Conservation (phyloP, 2,113 vertebrate species). For the Tinamus guttatus region DNA sequence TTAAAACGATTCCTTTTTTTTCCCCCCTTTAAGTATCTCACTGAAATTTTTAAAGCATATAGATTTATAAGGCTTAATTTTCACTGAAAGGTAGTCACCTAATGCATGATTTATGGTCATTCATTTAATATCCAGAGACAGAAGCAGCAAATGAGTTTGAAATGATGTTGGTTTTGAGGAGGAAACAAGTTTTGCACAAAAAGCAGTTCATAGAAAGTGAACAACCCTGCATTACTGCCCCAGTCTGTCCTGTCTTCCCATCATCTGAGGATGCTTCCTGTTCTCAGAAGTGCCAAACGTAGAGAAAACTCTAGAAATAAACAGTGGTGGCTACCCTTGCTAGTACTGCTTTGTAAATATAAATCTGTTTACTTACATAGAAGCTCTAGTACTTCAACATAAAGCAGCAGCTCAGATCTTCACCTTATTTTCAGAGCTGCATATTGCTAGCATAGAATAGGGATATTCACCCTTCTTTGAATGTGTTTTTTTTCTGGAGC, state of each 20-base stretch:
- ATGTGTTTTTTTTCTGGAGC: neutral
- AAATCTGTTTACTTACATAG: neutral
- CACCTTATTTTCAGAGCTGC: neutral
- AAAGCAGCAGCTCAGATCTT: neutral
- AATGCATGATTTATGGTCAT: neutral
- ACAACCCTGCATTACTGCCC: neutral
- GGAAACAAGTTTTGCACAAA: neutral
- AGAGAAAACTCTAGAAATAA: neutral
- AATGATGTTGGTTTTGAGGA: neutral
- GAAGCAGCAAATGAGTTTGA: neutral
- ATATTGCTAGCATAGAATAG: neutral
- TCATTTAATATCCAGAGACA: neutral
- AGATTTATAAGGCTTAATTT: neutral
- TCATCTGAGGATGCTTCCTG: neutral
- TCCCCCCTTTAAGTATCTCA: neutral
- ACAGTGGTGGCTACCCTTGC: accelerated
- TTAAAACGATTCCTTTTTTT: neutral
- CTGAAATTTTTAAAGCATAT: neutral
- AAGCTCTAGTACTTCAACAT: neutral
- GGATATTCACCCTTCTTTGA: accelerated
- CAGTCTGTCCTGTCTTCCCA: neutral
- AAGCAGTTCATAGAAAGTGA: neutral
- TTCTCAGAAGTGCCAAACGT: neutral
- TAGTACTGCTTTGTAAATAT: neutral
- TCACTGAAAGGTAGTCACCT: neutral